Evolutionary conservation across 2,797 vertebrate genomes (phyloP), one percentile per base, ranked within the genome.

Genomic region (Cossypha polioptera): DNA sequence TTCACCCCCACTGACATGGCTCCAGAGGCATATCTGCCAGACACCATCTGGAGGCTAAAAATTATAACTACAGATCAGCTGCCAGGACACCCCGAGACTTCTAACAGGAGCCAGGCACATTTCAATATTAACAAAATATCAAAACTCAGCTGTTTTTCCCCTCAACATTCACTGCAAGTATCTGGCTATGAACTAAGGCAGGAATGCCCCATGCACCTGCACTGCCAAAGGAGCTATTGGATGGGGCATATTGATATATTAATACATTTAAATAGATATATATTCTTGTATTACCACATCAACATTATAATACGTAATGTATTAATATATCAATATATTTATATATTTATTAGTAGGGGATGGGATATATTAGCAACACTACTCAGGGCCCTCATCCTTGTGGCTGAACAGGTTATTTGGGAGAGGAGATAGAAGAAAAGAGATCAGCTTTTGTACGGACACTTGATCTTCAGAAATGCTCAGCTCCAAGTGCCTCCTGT

Each of bases 11-110:
- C 29, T 78, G 77, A 42, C 81, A 51, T 36, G 20, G 75, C 33
- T 86, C n/a, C 61, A n/a, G 25, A 36, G 65, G 38, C 42, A 77
- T 61, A 83, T 93, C 84, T 91, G 65, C 66, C 42, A 91, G 42
- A 67, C 86, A 95, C 57, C 72, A 80, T 82, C 78, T 92, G 92
- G 48, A 92, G 35, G 57, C 67, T 93, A 85, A 85, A 95, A 94
- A 16, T 78, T 62, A 16, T 31, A 80, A 86, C 61, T 66, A 88
- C 65, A 77, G 48, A 90, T 17, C 58, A 67, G 65, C 59, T 90
- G 66, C 66, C 33, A 31, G 61, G 40, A 53, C 25, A 82, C 20
- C 16, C 61, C 0, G 0, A 76, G 63, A 77, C 35, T 20, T 82
- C 61, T 79, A 18, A 25, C 1, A 62, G 78, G 69, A 91, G 55